Percentiles rank a stretch among this genome's conserved stretches.
Evolutionary conservation across 2,888 invertebrate genomes (phyloP).

Genomic region (Euspilapteryx auroguttella): DNA sequence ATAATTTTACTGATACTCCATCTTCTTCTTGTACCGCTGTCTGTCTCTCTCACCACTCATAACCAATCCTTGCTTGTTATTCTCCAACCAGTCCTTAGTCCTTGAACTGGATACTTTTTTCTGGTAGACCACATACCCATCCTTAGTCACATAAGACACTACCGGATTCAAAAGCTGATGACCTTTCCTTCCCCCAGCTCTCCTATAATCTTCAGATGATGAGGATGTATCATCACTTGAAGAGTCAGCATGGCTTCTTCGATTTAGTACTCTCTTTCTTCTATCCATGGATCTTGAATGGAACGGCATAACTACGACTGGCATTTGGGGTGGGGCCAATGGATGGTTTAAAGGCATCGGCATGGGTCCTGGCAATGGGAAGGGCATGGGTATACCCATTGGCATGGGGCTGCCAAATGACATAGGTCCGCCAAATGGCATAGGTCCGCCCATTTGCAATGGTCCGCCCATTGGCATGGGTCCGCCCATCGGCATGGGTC

Average conservation of each 20-base stretch:
- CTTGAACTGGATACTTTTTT: conserved; percentile 37
- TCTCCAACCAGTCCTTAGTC: conserved; percentile 34
- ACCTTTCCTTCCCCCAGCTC: no score
- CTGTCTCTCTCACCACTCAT: no score
- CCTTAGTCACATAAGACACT: conserved; percentile 39
- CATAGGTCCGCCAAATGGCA: conserved; percentile 12
- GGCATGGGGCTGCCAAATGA: conserved; percentile 7
- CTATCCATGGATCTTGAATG: conserved; percentile 19
- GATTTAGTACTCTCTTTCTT: no score
- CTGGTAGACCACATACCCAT: conserved; percentile 39
- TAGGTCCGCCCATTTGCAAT: conserved; percentile 14
- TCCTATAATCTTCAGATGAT: no score
- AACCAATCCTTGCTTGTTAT: conserved; percentile 13
- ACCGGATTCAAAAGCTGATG: conserved; percentile 40
- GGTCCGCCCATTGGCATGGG: conserved; percentile 6
- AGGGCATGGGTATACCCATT: conserved; percentile 7
- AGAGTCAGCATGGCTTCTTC: no score
- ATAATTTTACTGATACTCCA: no score
- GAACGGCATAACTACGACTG: conserved; percentile 37
- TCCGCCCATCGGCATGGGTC: no score
- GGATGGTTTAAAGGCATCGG: background rate
- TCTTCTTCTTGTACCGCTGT: no score
- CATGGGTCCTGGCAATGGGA: conserved; percentile 1
- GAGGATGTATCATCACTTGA: no score
- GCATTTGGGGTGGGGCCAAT: conserved; percentile 17